Evolutionary conservation across 2,113 vertebrate species (phyloP), one percentile per base, ranked within the genome.

Genomic region (Todiramphus chloris): DNA sequence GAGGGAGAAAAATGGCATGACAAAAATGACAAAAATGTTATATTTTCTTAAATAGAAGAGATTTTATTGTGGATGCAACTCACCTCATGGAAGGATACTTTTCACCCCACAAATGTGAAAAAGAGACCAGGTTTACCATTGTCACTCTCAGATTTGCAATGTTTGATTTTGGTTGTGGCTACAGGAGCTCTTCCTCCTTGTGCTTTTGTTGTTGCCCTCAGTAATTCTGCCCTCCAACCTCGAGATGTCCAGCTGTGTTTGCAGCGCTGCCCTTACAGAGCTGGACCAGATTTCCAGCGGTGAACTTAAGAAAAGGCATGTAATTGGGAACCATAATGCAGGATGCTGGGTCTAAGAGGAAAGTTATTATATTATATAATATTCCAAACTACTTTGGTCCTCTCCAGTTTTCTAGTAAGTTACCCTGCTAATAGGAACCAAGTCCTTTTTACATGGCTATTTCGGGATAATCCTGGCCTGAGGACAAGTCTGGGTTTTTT

Each of bases 181-280:
- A 30, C 27, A 66, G 41, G 21, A 87, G 25, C 15, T 76, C 16
- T 80, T 75, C 68, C 58, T 41, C 37, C 24, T 60, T 35, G 43
- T 18, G 9, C 35, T 76, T 66, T 75, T 80, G 56, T 43, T 58
- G 25, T 35, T 59, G 30, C 20, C 43, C 44, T 59, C 50, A n/a
- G 23, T 55, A 53, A 53, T 37, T 80, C 79, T 60, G 68, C 43
- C 16, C 10, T 43, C n/a, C 39, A 43, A 6, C 39, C 37, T 73
- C 35, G 16, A 48, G 68, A 24, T 17, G 19, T 27, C 67, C 18
- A 56, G 53, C 53, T 69, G 48, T 68, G 28, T 48, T 70, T 4
- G 2, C 72, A 76, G 51, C 3, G 2, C 30, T 35, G 2, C 31
- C 27, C 31, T 55, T 21, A 44, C 0, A 1, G 17, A 35, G 37